Evolutionary conservation across 1,140 invertebrate genomes (phyloP).

Genomic region (Dryas iulia): DNA sequence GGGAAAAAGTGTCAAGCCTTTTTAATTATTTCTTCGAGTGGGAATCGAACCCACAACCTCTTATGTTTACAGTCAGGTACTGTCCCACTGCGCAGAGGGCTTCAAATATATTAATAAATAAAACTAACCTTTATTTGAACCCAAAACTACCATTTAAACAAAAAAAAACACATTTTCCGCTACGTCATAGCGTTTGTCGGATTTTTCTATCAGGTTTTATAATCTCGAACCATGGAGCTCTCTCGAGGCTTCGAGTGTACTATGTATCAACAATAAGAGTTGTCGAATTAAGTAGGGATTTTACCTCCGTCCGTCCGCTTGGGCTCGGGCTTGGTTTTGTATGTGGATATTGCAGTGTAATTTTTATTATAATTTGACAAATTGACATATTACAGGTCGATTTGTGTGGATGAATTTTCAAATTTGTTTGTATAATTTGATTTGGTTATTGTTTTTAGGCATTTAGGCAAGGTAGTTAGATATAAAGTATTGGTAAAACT

Average conservation of each 20-base stretch:
- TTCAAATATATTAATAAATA: not conserved
- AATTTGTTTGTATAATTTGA: no score
- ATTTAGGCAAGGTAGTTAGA: no score
- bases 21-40: no score
- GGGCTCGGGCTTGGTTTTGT: no score
- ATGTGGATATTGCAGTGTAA: not conserved
- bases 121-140: not conserved
- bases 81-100: no score
- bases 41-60: no score
- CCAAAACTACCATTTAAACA: not conserved
- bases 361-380: not conserved
- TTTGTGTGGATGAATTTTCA: not conserved
- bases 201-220: not conserved
- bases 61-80: no score
- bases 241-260: constrained; percentile 2
- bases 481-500: no score
- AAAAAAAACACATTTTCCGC: constrained; percentile 5
- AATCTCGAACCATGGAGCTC: not conserved
- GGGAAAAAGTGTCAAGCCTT: no score
- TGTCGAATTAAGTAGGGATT: constrained; percentile 11
- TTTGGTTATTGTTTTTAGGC: no score
- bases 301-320: not conserved
- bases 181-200: not conserved
- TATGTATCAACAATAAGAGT: constrained; percentile 9
- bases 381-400: not conserved